A percentile compares a stretch with the other conserved stretches of the same genome.
phyloP scores from a whole-genome alignment of 1,140 invertebrate genomes.

The Drosophila nigrodunni region DNA sequence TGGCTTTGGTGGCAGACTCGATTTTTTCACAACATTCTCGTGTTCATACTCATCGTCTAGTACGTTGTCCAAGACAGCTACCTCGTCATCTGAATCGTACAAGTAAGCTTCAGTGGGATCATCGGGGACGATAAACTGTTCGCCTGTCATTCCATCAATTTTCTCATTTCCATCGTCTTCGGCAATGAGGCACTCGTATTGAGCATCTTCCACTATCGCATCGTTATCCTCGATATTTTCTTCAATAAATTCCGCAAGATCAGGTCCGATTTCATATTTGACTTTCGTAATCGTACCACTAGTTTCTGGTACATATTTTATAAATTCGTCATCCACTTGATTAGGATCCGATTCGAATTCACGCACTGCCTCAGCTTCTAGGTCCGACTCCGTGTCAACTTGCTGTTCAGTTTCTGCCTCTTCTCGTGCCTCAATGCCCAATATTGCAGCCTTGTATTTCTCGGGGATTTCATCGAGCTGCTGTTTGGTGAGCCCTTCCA shows the following conservation, averaged over 20 bases:
- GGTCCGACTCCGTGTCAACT: constrained; percentile 9
- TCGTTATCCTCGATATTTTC: constrained; percentile 42
- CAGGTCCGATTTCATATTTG: constrained; percentile 53
- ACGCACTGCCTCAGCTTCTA: constrained; percentile 19
- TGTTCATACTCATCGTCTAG: constrained; percentile 70
- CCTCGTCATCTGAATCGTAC: constrained; percentile 71
- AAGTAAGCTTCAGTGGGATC: constrained; percentile 60
- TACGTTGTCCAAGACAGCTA: constrained; percentile 69
- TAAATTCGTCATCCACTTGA: constrained; percentile 35
- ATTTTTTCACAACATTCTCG: constrained; percentile 70
- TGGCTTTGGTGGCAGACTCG: constrained; percentile 62
- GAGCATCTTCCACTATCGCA: constrained; percentile 60
- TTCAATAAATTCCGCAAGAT: constrained; percentile 48
- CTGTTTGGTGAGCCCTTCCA: constrained; percentile 48
- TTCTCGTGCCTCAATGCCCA: constrained; percentile 21
- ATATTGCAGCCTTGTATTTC: constrained; percentile 21
- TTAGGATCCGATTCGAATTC: constrained; percentile 34
- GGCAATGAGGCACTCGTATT: constrained; percentile 61
- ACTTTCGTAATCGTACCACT: constrained; percentile 42
- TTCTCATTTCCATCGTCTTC: constrained; percentile 60
- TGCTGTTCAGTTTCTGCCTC: constrained; percentile 6
- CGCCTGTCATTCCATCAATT: constrained; percentile 36
- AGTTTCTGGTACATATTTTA: constrained; percentile 37
- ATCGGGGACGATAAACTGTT: constrained; percentile 60
- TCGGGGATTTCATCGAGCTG: constrained; percentile 41